A percentile compares a stretch with the other conserved stretches of the same genome.
phyloP scores from a whole-genome alignment of 1,140 invertebrate species.

The Chymomyza costata region DNA sequence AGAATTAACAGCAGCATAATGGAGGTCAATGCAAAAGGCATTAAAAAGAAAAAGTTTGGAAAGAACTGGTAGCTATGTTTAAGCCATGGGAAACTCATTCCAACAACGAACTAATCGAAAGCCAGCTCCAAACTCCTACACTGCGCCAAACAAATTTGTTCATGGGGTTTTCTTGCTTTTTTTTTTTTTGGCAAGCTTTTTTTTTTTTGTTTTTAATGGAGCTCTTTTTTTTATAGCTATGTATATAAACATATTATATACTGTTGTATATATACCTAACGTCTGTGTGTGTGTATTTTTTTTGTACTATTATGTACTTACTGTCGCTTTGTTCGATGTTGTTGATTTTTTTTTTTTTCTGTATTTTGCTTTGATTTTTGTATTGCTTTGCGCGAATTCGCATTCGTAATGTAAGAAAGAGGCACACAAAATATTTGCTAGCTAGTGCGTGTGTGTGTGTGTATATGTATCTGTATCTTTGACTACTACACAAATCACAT shows the following conservation, averaged over 20 bases:
- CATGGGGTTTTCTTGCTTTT: constrained; percentile 9
- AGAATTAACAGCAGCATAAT: too few relatives aligned
- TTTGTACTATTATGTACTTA: constrained; percentile 25
- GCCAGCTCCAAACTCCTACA: too few relatives aligned
- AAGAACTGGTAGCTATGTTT: too few relatives aligned
- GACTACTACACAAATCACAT: constrained; percentile 45
- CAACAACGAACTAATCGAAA: too few relatives aligned
- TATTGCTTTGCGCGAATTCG: constrained; percentile 4
- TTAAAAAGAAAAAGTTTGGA: too few relatives aligned
- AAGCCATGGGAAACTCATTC: too few relatives aligned
- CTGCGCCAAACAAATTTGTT: too few relatives aligned
- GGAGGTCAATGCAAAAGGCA: too few relatives aligned
- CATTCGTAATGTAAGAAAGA: constrained; percentile 9
- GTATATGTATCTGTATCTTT: constrained; percentile 33
- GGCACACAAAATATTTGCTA: constrained; percentile 9
- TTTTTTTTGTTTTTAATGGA: constrained; percentile 9
- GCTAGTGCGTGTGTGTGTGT: constrained; percentile 11
- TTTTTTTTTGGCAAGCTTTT: constrained; percentile 14
- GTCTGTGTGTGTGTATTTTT: constrained; percentile 3
- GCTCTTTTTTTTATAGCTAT: constrained; percentile 19
- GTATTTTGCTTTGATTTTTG: too few relatives aligned
- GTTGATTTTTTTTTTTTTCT: too few relatives aligned
- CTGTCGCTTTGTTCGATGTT: constrained; percentile 8
- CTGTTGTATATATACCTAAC: constrained; percentile 8
- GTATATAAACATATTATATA: constrained; percentile 16